phyloP scores from a whole-genome alignment of 2,888 invertebrate species.

The Xestia sexstrigata region DNA sequence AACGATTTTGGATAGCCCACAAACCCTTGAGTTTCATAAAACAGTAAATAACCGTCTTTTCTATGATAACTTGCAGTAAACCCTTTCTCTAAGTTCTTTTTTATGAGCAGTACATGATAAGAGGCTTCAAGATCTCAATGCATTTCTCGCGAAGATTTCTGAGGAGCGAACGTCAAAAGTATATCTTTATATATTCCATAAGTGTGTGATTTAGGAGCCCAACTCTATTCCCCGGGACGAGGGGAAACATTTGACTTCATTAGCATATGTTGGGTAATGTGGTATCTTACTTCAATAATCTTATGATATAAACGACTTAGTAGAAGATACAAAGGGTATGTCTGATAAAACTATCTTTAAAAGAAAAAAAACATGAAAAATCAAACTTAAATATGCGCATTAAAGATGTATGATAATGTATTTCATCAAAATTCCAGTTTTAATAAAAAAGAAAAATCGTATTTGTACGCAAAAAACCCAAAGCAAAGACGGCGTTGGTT shows the following conservation, averaged over 20 bases:
- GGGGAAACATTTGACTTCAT: conserved; percentile 56
- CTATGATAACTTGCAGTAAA: conserved; percentile 18
- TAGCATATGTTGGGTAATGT: conserved; percentile 56
- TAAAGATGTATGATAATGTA: conserved; percentile 22
- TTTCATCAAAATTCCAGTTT: conserved; percentile 37
- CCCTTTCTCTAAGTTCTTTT: conserved; percentile 19
- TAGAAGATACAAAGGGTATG: conserved; percentile 6
- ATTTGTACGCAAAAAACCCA: conserved; percentile 40
- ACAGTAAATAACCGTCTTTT: conserved; percentile 28
- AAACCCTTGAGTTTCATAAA: neutral
- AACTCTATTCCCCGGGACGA: conserved; percentile 34
- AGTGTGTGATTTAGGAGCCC: conserved; percentile 56
- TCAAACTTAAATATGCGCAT: conserved; percentile 36
- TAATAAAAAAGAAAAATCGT: conserved; percentile 45
- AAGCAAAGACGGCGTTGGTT: conserved; percentile 40
- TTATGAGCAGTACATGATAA: conserved; percentile 39
- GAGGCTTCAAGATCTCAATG: conserved; percentile 4
- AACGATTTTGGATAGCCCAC: neutral
- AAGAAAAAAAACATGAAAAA: neutral
- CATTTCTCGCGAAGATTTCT: conserved; percentile 23
- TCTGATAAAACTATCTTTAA: neutral
- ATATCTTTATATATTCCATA: conserved; percentile 48
- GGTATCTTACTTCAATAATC: conserved; percentile 53
- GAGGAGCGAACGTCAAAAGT: conserved; percentile 11
- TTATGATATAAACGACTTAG: conserved; percentile 48